phyloP scores from a whole-genome alignment of 1,140 invertebrate species.

The Diprion similis region DNA sequence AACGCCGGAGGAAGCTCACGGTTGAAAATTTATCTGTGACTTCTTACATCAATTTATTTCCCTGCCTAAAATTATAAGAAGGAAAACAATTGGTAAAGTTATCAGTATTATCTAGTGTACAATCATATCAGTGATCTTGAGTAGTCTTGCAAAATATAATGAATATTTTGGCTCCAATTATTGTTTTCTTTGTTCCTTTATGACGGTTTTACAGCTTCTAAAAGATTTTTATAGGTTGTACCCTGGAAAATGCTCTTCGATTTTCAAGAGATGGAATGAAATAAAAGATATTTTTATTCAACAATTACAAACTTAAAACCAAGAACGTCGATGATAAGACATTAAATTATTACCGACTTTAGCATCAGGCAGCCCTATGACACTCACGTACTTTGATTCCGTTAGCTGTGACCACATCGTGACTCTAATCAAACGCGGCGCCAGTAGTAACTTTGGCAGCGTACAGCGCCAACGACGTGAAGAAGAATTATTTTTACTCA shows the following conservation, averaged over 20 bases:
- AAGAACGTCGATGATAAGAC: background rate
- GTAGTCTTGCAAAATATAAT: background rate
- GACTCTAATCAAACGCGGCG: no score
- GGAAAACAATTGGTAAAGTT: background rate
- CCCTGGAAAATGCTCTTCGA: background rate
- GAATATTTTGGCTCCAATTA: background rate
- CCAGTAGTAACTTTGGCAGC: no score
- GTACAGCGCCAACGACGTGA: no score
- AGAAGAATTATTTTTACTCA: no score
- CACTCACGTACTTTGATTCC: no score
- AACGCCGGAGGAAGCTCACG: background rate
- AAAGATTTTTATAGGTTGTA: background rate
- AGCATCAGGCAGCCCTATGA: background rate
- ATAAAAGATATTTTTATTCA: background rate
- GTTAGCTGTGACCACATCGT: no score
- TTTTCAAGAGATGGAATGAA: background rate
- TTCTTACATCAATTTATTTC: background rate
- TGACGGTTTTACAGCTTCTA: background rate
- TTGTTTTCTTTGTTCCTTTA: background rate
- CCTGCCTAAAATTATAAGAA: background rate
- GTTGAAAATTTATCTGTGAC: background rate
- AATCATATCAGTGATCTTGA: background rate
- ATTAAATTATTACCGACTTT: background rate
- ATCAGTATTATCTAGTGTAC: background rate
- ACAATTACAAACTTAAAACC: background rate